Base-by-base conservation (phyloP, 53 echinoderm and acorn worm genomes). In the Zoroaster sp. region DNA sequence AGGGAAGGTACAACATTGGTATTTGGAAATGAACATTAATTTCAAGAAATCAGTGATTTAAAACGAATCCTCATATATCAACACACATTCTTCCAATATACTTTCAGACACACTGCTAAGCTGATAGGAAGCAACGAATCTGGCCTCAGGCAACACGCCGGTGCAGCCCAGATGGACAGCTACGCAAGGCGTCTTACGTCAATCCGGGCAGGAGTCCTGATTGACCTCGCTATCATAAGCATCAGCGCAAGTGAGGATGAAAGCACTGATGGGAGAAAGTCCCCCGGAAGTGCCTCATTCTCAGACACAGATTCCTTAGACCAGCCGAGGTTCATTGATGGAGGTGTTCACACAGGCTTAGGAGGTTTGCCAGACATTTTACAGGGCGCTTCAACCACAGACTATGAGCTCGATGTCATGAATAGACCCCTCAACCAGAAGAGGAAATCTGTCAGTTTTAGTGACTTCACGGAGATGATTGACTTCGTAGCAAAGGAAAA, bases 401-500 rank as follows among this genome's bases (percentile, higher is more conserved):
- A 85, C 49, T 85, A 85, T 38, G 85, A 85, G 37, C 45, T 85
- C 69, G 69, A 70, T 21, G 35, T 71, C 36, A 69, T 85, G 71
- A 70, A 25, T 40, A 31, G 71, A 36, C 39, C 77, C 35, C 34
- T 77, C 35, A 52, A 35, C 13, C 39, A 39, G 4, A 69, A 85
- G 42, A 85, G 85, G 42, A 85, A 71, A 42, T 69, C 70, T 0
- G 71, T 85, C 35, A 85, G 71, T 34, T 85, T 85, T 37, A 85
- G 21, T 71, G 85, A 85, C 51, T 69, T 85, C n/a, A 51, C 70
- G 34, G 85, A 85, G 71, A 85, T 85, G 85, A 71, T 69, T 12
- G 85, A 85, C 47, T 85, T 85, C 14, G 85, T 69, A 10, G 72
- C 85, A 21, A 36, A 47, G n/a, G 85, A 85, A 36, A 85, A 85